Base-by-base conservation (phyloP, 2,888 invertebrate species). In the Drosophila melanocephala region DNA sequence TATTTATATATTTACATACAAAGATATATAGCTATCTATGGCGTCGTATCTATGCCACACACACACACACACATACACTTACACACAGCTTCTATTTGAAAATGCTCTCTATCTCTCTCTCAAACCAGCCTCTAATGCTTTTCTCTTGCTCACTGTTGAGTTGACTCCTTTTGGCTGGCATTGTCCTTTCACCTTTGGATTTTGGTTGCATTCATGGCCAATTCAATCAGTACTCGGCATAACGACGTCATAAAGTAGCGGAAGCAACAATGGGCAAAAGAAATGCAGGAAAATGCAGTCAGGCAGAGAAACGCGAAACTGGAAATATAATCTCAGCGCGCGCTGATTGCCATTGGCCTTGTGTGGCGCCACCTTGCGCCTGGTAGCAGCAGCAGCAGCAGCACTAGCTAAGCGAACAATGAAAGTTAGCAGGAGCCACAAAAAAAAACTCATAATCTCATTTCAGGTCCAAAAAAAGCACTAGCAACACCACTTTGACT, bases 401-500 rank as follows among this genome's bases (percentile, higher is more conserved):
- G 32, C 12, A 32, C 22, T 16, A 55, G 42, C 32, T 39, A 51
- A 55, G 55, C 57, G 68, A 68, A 73, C 87, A 84, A 89, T 87
- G 84, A 82, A 87, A 84, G 75, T 78, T 81, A 79, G 82, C 84
- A 73, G 82, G 82, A 75, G 84, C 89, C 87, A 82, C 89, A 39
- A 56, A 39, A 79, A 77, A 78, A 84, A 35, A 16, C 14, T 78
- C 87, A 26, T 89, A 89, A 87, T 87, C 90, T 90, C 80, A 72
- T 84, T 55, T 74, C 77, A 72, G 80, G 73, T 82, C 72, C 22
- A 22, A 58, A 61, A 30, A 51, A 61, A 52, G 66, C 59, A 75
- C 47, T 63, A 58, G 55, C 61, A 42, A 58, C 64, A 65, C 44
- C 19, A n/a, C 39, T 57, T 26, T 19, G 14, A 35, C 35, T n/a